These are phyloP conservation scores for Pongo pygmaeus DNA, from an alignment of 2,113 vertebrate genomes.

Conservation along the genomic window DNA sequence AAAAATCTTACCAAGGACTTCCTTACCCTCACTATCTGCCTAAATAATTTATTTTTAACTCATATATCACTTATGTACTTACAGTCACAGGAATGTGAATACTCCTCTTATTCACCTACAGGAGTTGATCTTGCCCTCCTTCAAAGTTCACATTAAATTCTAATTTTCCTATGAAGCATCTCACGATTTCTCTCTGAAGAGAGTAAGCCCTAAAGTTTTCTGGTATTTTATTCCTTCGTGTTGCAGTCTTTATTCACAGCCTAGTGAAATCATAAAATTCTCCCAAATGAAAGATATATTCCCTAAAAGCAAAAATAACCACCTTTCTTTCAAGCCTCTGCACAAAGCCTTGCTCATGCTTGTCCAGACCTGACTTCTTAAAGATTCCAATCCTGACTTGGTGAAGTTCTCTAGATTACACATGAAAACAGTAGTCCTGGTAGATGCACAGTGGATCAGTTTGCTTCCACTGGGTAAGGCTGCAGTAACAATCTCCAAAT, in stretches of 20 bases:
- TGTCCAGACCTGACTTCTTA: background rate
- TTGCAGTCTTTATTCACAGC: background rate
- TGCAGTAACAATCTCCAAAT: background rate
- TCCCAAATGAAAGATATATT: background rate
- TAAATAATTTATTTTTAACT: too few species aligned
- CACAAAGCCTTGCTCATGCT: background rate
- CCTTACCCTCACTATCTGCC: too few species aligned
- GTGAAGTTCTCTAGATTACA: background rate
- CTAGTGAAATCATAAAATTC: background rate
- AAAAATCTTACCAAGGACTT: too few species aligned
- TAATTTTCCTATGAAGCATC: background rate
- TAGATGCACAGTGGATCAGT: background rate
- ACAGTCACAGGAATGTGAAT: background rate
- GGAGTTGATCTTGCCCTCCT: background rate
- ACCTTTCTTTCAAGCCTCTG: background rate
- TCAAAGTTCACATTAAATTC: slow-evolving; percentile 14
- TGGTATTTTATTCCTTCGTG: background rate
- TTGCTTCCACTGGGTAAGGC: background rate
- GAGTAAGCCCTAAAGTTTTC: background rate
- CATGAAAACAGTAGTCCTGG: background rate
- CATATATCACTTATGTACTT: background rate
- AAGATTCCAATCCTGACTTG: background rate
- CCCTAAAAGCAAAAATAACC: background rate
- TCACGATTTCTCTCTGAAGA: background rate
- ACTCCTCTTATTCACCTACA: background rate